Evolutionary conservation across 2,797 vertebrate genomes (phyloP), one percentile per base, ranked within the genome.

Genomic region (Pitangus sulphuratus): DNA sequence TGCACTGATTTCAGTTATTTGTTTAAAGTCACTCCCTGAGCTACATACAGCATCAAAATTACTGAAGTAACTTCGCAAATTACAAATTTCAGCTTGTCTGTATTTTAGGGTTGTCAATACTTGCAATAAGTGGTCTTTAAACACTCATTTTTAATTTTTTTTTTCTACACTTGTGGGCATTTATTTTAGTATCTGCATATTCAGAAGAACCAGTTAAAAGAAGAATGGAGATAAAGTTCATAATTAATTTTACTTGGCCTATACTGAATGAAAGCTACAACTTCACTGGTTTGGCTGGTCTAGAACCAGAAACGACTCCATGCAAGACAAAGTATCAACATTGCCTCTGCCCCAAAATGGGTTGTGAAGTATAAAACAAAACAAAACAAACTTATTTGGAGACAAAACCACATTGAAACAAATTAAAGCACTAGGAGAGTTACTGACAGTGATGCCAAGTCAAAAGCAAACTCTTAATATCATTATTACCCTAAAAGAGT

Each of bases 271-370:
- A 89, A 81, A 82, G n/a, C 26, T 37, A 76, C 15, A 48, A n/a
- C 13, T 58, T 69, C 47, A 54, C 7, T 33, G 47, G n/a, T 50
- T 50, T 14, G 15, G 13, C 24, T 25, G n/a, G 26, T 70, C 54
- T 48, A 62, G 50, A 70, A 70, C 3, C 9, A 95, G 21, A 50
- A 88, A 53, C 7, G 26, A 50, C 3, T 9, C 9, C 16, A 18
- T 9, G 4, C 26, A 86, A 86, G 30, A 12, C 26, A 18, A 83
- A 72, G 20, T 5, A 47, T 8, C 6, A 50, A 61, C 9, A 48
- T 0, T 2, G 1, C 16, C 21, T 37, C 72, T 65, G 35, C 9
- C 22, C 4, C 31, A 76, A 54, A 65, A 77, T 2, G 9, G 8
- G 14, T 9, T 70, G 37, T 5, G 6, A 92, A 62, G 19, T 22